Evolutionary conservation across 2,113 vertebrate species (phyloP), one percentile per base, ranked within the genome.

Genomic region (Brachypteracias leptosomus): DNA sequence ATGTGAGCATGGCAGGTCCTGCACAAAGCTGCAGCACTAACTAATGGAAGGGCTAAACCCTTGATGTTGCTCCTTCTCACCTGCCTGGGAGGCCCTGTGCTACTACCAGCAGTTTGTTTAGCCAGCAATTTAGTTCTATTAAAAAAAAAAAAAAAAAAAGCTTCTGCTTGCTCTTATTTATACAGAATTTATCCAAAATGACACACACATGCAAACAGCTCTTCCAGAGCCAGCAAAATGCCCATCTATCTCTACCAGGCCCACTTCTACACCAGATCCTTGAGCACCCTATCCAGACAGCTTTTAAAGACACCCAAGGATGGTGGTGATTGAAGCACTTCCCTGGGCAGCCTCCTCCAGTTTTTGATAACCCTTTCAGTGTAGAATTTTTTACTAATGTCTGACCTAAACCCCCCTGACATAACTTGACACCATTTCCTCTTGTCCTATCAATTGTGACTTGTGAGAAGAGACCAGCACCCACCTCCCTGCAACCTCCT

Each of bases 1-100:
- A 47, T 0, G 0, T 19, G 17, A 80, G 19, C 3, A 3, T 2
- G 4, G 68, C 44, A 81, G 40, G 57, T 67, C n/a, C 47, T 36
- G 49, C 25, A n/a, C 9, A 87, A 47, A 84, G 21, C 28, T 78
- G 21, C 57, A 85, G 35, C 26, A 11, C 42, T 74, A 12, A 25
- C 62, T 47, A 61, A 55, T 1, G 3, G 16, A 7, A 63, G 16
- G 36, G 36, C 54, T n/a, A 73, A 58, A 68, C 40, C 54, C 36
- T 67, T 28, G 26, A 16, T 1, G 1, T 6, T 82, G 10, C 42
- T 58, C n/a, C 36, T n/a, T 76, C 54, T 79, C 59, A 59, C n/a
- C 42, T 86, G 5, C 8, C 14, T 74, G 38, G 21, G 10, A 77
- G 11, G 71, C 62, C 62, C 49, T 74, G 17, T 10, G 12, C 67